Evolutionary conservation across 2,888 invertebrate species (phyloP).

Genomic region (Conomelus anceps): DNA sequence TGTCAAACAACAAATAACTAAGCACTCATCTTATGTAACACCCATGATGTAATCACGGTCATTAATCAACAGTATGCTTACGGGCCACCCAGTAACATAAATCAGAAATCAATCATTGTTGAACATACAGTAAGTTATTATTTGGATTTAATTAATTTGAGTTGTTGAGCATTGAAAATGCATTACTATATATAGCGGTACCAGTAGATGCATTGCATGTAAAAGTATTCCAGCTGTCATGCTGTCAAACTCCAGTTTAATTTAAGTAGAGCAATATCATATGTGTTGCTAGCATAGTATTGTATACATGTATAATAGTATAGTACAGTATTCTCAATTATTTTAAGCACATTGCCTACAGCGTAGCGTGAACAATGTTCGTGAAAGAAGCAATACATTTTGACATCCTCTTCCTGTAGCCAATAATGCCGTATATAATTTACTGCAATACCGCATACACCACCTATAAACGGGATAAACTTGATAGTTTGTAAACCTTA

Average conservation of each 20-base stretch:
- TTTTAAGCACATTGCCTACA: no score
- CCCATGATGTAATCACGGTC: not conserved
- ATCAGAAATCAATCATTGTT: not conserved
- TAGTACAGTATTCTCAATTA: not conserved
- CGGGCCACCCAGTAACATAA: not conserved
- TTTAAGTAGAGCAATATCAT: not conserved
- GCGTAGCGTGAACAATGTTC: no score
- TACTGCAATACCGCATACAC: no score
- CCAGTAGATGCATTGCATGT: not conserved
- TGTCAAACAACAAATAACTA: not conserved
- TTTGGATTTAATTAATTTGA: not conserved
- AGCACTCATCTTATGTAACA: not conserved
- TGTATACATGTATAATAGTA: not conserved
- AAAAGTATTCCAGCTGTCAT: not conserved
- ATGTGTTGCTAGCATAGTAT: no score
- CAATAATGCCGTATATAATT: no score
- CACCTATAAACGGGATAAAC: no score
- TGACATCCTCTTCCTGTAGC: no score
- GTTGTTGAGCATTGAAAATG: not conserved
- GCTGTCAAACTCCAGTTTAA: not conserved
- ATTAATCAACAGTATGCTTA: not conserved
- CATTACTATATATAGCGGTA: not conserved
- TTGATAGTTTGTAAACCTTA: no score
- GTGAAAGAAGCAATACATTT: no score
- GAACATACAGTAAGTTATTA: not conserved